Evolutionary conservation across 2,113 vertebrate genomes (phyloP), one percentile per base, ranked within the genome.

Genomic region (Symphodus melops): DNA sequence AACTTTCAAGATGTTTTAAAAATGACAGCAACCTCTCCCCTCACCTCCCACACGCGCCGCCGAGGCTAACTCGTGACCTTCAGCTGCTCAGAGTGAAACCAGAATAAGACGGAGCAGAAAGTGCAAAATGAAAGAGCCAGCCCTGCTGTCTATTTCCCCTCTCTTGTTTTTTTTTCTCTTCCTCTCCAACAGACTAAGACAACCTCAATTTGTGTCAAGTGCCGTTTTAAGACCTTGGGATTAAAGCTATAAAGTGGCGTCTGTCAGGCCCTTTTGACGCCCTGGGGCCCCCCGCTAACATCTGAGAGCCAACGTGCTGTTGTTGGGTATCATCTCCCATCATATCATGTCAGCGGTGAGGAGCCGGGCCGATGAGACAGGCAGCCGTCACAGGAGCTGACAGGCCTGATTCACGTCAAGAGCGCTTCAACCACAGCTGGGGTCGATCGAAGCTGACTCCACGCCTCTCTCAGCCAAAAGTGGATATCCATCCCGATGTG

Each of bases 171-270:
- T 89, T 89, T 83, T 17, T 28, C 28, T 39, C 56, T 57, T 78
- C 49, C 7, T 76, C 54, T 57, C 72, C 68, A 84, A 81, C 82
- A 87, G 95, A 92, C 94, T 95, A 95, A 97, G 96, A 95, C 97
- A 98, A 95, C 95, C 96, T 98, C 96, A 96, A 98, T 98, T 98
- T 98, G 95, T 95, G 96, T 99, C 97, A 98, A 98, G 95, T 94
- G 95, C 92, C 49, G 94, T 95, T 99, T 97, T 96, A 97, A 97
- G 95, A 97, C 94, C 94, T 95, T 95, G 95, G 96, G 95, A 98
- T 97, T 98, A 97, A 96, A 97, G 96, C 95, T 96, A 95, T 97
- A 97, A 98, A 98, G 95, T 96, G 96, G 94, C 95, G 93, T 95
- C 97, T 98, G 98, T 99, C 97, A 97, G 95, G 95, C 93, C 84